phyloP scores from a whole-genome alignment of 2,888 invertebrate species.

The Acanthosepion pharaonis region DNA sequence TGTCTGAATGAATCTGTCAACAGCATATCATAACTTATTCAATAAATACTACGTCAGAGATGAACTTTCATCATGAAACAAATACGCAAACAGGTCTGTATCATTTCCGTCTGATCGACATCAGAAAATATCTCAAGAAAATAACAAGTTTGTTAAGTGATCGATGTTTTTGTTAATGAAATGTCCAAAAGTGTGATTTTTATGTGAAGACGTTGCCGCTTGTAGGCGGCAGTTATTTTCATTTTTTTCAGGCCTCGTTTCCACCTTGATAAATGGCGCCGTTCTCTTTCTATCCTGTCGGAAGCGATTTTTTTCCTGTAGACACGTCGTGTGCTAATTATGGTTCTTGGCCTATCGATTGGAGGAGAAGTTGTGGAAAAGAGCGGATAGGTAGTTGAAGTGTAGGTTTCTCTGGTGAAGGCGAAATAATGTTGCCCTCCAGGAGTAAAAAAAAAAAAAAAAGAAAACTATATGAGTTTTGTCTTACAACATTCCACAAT shows the following conservation, averaged over 20 bases:
- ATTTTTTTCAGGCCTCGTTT: background rate
- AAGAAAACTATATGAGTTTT: background rate
- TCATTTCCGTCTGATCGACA: background rate
- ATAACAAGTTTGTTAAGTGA: background rate
- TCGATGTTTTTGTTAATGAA: background rate
- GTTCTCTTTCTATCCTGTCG: background rate
- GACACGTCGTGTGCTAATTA: too few species aligned
- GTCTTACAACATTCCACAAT: too few species aligned
- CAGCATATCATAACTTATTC: too few species aligned
- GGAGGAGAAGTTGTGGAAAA: background rate
- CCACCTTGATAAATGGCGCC: background rate
- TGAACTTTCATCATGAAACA: too few species aligned
- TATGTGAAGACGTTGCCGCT: background rate
- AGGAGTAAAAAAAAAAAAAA: background rate
- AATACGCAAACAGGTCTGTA: background rate
- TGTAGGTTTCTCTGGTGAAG: background rate
- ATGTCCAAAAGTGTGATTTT: constrained; percentile 12
- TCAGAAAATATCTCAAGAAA: background rate
- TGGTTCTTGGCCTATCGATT: background rate
- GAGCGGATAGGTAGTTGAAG: too few species aligned
- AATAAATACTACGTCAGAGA: too few species aligned
- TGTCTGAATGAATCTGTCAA: too few species aligned
- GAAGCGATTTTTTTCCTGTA: background rate
- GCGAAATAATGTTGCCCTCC: background rate
- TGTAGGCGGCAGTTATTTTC: background rate